Evolutionary conservation across 2,797 vertebrate species (phyloP).

Genomic region (Phrynocephalus forsythii): DNA sequence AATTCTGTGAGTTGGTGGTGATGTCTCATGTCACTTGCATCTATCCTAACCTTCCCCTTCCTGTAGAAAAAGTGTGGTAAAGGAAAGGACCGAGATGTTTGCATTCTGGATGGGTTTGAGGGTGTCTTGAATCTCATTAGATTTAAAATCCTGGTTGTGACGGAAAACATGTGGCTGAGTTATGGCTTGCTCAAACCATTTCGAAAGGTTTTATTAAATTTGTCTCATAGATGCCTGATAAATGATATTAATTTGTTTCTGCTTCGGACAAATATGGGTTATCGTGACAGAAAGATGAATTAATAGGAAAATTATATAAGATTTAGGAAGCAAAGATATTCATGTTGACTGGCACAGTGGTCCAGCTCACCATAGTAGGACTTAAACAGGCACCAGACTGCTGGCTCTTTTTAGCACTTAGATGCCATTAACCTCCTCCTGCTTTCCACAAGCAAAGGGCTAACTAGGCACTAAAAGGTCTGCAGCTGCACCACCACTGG

Average conservation of each 20-base stretch:
- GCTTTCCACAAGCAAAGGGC: neutral
- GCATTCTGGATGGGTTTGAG: neutral
- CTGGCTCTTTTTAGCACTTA: neutral
- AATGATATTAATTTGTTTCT: constrained; percentile 2
- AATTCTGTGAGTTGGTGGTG: neutral
- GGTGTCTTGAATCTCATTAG: neutral
- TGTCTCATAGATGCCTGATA: constrained; percentile 10
- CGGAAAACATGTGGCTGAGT: neutral
- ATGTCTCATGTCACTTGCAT: neutral
- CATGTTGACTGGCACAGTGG: neutral
- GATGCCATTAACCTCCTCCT: neutral
- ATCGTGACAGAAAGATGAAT: neutral
- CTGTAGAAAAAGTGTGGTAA: neutral
- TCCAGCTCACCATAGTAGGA: neutral
- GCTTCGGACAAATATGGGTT: neutral
- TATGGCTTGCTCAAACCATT: constrained; percentile 5
- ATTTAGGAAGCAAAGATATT: neutral
- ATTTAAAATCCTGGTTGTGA: constrained; percentile 2
- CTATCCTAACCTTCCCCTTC: neutral
- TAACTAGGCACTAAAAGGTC: neutral
- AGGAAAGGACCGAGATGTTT: neutral
- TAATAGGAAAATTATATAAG: neutral
- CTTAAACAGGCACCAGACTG: neutral
- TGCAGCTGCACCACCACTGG: neutral
- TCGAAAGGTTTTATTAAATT: constrained; percentile 8